A percentile compares a stretch with the other conserved stretches of the same genome.
Conservation (phyloP, 2,113 vertebrate species). For the Mola mola region DNA sequence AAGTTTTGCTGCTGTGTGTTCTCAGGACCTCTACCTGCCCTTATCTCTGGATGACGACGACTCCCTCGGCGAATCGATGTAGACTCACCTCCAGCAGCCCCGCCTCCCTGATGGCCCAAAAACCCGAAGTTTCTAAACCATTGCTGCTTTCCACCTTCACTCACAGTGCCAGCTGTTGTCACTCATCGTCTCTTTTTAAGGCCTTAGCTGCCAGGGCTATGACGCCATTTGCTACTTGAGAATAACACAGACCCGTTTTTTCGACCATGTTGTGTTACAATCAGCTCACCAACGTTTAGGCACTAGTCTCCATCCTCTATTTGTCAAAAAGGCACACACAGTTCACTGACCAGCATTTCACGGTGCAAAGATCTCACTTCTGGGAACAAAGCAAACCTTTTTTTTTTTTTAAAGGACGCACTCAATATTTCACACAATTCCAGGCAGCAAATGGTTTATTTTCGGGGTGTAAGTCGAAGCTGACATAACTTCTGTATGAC, state of each 20-base stretch:
- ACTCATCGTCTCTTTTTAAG: conserved; percentile 53
- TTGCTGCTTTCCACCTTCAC: conserved; percentile 62
- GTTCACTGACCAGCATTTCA: conserved; percentile 35
- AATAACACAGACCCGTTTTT: conserved; percentile 56
- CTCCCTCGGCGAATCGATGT: conserved; percentile 96
- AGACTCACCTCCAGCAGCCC: conserved; percentile 68
- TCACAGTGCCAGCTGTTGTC: conserved; percentile 66
- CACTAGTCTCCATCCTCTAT: conserved; percentile 4
- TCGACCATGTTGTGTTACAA: conserved; percentile 5
- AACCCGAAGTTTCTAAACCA: conserved; percentile 62
- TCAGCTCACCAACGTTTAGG: conserved; percentile 11
- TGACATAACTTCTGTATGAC: conserved; percentile 64
- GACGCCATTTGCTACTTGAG: conserved; percentile 78
- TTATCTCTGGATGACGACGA: conserved; percentile 97
- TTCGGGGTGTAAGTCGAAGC: conserved; percentile 58
- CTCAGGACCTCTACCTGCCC: conserved; percentile 95
- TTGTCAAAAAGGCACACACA: conserved; percentile 10
- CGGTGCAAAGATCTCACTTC: conserved; percentile 29
- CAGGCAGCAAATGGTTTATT: conserved; percentile 77
- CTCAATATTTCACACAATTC: conserved; percentile 59
- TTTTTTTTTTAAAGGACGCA: conserved; percentile 42
- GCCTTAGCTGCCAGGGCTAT: conserved; percentile 57
- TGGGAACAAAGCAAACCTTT: too few relatives aligned
- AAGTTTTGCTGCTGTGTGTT: conserved; percentile 41
- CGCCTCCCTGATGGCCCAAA: conserved; percentile 50